These are phyloP conservation scores for Cichlasoma orientale DNA, from an alignment of 2,797 vertebrate species.

Conservation along the genomic window DNA sequence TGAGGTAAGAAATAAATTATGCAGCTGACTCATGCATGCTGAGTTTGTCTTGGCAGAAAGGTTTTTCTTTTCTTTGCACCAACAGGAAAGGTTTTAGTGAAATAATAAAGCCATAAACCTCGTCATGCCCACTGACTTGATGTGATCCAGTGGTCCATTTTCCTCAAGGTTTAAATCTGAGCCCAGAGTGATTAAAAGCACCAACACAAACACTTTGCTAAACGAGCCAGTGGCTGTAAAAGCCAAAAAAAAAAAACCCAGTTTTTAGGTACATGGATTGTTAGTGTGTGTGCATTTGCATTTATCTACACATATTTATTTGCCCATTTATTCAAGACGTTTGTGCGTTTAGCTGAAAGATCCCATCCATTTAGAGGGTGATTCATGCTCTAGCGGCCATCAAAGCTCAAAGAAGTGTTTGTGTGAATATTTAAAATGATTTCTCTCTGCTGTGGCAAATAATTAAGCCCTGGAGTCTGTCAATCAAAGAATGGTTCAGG, in stretches of 20 bases:
- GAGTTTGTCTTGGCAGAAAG: conserved; percentile 23
- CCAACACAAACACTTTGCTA: conserved; percentile 23
- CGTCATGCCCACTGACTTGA: conserved; percentile 26
- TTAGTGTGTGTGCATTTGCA: neutral
- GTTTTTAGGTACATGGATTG: conserved; percentile 14
- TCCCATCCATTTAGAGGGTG: conserved; percentile 23
- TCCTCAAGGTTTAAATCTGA: conserved; percentile 30
- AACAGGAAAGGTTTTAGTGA: conserved; percentile 35
- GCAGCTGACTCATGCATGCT: conserved; percentile 20
- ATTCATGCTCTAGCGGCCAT: conserved; percentile 47
- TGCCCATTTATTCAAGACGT: conserved; percentile 42
- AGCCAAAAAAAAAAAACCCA: conserved; percentile 14
- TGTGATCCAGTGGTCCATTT: conserved; percentile 32
- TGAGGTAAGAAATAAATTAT: conserved; percentile 28
- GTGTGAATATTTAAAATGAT: conserved; percentile 43
- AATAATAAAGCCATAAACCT: conserved; percentile 54
- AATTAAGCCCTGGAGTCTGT: conserved; percentile 56
- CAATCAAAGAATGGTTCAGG: conserved; percentile 46
- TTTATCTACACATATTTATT: conserved; percentile 15
- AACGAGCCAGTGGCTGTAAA: conserved; percentile 14
- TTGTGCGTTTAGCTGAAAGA: conserved; percentile 45
- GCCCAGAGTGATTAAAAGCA: conserved; percentile 44
- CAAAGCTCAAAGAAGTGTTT: conserved; percentile 30
- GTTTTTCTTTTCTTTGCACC: conserved; percentile 25
- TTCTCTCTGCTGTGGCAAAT: conserved; percentile 35